phyloP scores from a whole-genome alignment of 1,140 invertebrate genomes.

The Bemisia tabaci region DNA sequence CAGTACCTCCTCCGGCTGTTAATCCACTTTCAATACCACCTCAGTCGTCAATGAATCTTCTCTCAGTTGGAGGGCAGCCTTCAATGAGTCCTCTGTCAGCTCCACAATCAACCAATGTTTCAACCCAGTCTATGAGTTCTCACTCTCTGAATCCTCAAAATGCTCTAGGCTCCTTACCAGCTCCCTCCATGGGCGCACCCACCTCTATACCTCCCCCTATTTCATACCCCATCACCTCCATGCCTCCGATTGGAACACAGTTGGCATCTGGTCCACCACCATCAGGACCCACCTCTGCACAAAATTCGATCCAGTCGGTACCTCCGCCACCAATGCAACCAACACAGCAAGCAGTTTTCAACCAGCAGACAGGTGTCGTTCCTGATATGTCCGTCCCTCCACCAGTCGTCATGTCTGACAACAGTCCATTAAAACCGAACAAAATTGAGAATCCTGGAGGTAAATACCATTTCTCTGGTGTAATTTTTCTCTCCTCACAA shows the following conservation, averaged over 20 bases:
- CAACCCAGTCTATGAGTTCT: not conserved
- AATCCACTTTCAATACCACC: not conserved
- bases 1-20: not conserved
- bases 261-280: not conserved
- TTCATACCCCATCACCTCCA: not conserved
- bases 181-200: slow-evolving; percentile 2
- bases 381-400: not conserved
- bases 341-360: not conserved
- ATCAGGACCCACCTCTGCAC: too few relatives aligned
- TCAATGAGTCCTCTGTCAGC: not conserved
- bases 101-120: not conserved
- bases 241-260: not conserved
- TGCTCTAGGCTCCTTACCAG: not conserved
- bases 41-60: not conserved
- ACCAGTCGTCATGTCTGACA: not conserved
- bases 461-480: not conserved
- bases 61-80: not conserved
- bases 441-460: not conserved
- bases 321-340: not conserved
- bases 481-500: too few relatives aligned
- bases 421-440: not conserved
- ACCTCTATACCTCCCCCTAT: not conserved
- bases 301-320: not conserved
- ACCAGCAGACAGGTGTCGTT: not conserved
- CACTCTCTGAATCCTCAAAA: not conserved